Percentiles rank a stretch among this genome's conserved stretches.
These are phyloP conservation scores for Lagopus muta DNA, from an alignment of 2,113 vertebrate genomes.

Conservation along the genomic window DNA sequence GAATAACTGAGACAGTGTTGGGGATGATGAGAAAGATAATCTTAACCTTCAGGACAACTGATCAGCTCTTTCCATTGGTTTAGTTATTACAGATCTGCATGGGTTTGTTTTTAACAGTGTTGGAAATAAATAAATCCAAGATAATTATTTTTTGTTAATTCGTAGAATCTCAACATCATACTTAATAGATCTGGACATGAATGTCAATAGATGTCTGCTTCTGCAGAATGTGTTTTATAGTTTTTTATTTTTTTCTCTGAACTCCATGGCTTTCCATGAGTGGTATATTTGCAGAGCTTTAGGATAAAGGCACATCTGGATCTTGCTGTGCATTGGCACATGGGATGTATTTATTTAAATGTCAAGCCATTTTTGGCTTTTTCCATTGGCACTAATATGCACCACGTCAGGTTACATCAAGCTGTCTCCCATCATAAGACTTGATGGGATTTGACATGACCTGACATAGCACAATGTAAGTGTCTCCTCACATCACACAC, in stretches of 20 bases:
- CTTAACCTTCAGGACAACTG: background rate
- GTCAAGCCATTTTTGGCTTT: constrained; percentile 42
- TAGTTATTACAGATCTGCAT: background rate
- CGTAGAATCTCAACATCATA: background rate
- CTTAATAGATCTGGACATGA: background rate
- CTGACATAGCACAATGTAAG: constrained; percentile 57
- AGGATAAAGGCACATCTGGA: constrained; percentile 36
- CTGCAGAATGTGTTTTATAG: background rate
- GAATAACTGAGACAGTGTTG: background rate
- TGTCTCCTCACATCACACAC: constrained; percentile 64
- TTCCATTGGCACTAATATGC: constrained; percentile 52
- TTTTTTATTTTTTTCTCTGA: background rate
- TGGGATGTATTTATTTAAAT: background rate
- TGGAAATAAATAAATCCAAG: background rate
- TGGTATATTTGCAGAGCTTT: constrained; percentile 35
- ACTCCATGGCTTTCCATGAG: background rate
- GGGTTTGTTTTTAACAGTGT: background rate
- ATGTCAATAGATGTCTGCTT: background rate
- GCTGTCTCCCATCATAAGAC: background rate
- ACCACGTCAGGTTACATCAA: constrained; percentile 35
- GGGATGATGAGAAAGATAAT: background rate
- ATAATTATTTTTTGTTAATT: constrained; percentile 2
- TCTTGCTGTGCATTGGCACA: background rate
- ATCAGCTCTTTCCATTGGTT: background rate
- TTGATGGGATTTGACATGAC: constrained; percentile 60